Base-by-base conservation (phyloP, 2,797 vertebrate genomes). In the Sebastes diploproa region DNA sequence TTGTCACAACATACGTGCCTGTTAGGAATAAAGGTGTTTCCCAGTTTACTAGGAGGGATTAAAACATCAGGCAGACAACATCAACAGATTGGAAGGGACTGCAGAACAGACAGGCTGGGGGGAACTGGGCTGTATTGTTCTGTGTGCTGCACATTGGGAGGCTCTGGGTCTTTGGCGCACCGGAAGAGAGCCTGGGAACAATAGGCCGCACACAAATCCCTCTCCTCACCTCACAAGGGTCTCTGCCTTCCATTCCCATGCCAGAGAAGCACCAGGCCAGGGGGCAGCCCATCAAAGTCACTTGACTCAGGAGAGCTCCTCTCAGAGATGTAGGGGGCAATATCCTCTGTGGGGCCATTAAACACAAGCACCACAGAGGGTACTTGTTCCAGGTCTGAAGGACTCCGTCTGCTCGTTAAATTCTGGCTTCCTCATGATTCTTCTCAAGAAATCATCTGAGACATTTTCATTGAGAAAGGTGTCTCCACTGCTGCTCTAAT, bases 221-320 rank as follows among this genome's bases (percentile, higher is more conserved):
- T 84, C 87, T 85, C 76, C 73, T 92, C 82, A 84, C 88, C 82
- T 87, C 82, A 89, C 79, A 85, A 88, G 89, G 85, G 82, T 84
- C 89, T 83, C 88, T 67, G 82, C 81, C 78, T 84, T 66, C 85
- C 86, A 88, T 92, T 94, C 91, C 89, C 88, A 90, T 84, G 88
- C 78, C 88, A 80, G 89, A 86, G 86, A 86, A 84, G 88, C 86
- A 77, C 75, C 32, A 20, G 83, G 87, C 88, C 89, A 75, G 77
- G 88, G 90, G 88, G 87, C 85, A 90, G 83, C 86, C 89, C 86
- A 89, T 92, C 90, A 93, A 86, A 93, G 92, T 94, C 92, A 94
- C 92, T 94, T 93, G 93, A 94, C 93, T 92, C 89, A 92, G 84
- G 86, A 89, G 90, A 92, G 82, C 90, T 84, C 86, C 87, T 88